These are phyloP conservation scores for Drosophila kanapiae DNA, from an alignment of 1,140 invertebrate genomes.

Conservation along the genomic window DNA sequence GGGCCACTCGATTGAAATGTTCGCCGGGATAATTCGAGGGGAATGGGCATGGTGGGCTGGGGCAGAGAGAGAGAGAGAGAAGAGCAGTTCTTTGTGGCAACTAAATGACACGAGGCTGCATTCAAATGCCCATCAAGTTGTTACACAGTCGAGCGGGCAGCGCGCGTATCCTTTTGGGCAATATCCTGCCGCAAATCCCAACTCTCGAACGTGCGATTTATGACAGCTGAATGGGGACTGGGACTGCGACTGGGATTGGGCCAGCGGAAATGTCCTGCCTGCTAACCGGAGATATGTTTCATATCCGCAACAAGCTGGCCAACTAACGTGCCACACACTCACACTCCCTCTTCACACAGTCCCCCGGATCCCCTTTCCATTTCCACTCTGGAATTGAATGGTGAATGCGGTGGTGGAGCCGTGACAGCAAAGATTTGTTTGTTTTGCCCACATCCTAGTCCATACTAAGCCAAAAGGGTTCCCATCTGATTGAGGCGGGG, in stretches of 20 bases:
- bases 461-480: slow-evolving; percentile 55
- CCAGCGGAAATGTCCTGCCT: slow-evolving; percentile 83
- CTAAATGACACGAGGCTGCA: slow-evolving; percentile 69
- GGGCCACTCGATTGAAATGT: slow-evolving; percentile 74
- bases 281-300: slow-evolving; percentile 84
- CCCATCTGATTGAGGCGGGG: slow-evolving; percentile 55
- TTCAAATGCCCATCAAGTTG: slow-evolving; percentile 81
- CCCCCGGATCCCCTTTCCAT: slow-evolving; percentile 6
- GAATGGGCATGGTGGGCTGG: not conserved
- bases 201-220: slow-evolving; percentile 67
- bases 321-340: slow-evolving; percentile 39
- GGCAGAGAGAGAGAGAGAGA: not conserved
- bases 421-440: slow-evolving; percentile 80
- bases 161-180: slow-evolving; percentile 72
- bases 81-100: slow-evolving; percentile 39
- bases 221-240: slow-evolving; percentile 67
- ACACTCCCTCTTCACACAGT: slow-evolving; percentile 8
- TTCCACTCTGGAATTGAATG: slow-evolving; percentile 64
- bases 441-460: slow-evolving; percentile 23
- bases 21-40: slow-evolving; percentile 38
- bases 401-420: slow-evolving; percentile 33
- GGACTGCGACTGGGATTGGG: not conserved
- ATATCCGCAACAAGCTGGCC: slow-evolving; percentile 75
- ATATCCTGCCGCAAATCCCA: slow-evolving; percentile 74
- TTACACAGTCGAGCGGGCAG: slow-evolving; percentile 64